Percentiles rank a stretch among this genome's conserved stretches.
Evolutionary conservation across 2,888 invertebrate genomes (phyloP).

Genomic region (Pristionchus entomophagus): DNA sequence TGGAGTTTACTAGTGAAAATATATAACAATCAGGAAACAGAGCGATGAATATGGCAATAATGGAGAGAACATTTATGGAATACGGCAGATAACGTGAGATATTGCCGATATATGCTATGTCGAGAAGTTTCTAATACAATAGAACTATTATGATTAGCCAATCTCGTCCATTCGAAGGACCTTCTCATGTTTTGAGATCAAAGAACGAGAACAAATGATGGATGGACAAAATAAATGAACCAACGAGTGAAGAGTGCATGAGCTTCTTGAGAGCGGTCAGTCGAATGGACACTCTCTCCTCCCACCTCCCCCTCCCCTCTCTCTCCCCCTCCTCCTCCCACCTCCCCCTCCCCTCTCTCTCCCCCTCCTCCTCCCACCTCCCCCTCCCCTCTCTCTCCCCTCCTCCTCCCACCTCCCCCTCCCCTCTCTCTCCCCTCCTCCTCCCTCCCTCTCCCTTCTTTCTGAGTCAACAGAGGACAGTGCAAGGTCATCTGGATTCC

Average conservation of each 20-base stretch:
- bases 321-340: slow-evolving; percentile 1
- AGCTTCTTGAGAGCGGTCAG: slow-evolving; percentile 10
- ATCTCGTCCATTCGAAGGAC: too few relatives aligned
- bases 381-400: slow-evolving; percentile 20
- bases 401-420: slow-evolving; percentile 23
- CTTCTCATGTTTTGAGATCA: too few relatives aligned
- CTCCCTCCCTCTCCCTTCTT: neutral
- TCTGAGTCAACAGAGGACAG: neutral
- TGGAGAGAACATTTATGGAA: too few relatives aligned
- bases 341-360: slow-evolving; percentile 18
- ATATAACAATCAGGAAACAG: too few relatives aligned
- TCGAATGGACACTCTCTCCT: slow-evolving; percentile 39
- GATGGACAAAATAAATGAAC: neutral
- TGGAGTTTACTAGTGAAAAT: too few relatives aligned
- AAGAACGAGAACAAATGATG: neutral
- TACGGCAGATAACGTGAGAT: too few relatives aligned
- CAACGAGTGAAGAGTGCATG: neutral
- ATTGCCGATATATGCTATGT: too few relatives aligned
- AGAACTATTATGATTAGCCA: too few relatives aligned
- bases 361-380: slow-evolving; percentile 31
- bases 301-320: slow-evolving; percentile 9
- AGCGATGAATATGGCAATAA: too few relatives aligned
- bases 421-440: neutral
- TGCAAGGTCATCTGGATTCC: slow-evolving; percentile 19
- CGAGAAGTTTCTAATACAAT: too few relatives aligned